Base-by-base conservation (phyloP, 2,797 vertebrate species). In the Austrolebias charrua region DNA sequence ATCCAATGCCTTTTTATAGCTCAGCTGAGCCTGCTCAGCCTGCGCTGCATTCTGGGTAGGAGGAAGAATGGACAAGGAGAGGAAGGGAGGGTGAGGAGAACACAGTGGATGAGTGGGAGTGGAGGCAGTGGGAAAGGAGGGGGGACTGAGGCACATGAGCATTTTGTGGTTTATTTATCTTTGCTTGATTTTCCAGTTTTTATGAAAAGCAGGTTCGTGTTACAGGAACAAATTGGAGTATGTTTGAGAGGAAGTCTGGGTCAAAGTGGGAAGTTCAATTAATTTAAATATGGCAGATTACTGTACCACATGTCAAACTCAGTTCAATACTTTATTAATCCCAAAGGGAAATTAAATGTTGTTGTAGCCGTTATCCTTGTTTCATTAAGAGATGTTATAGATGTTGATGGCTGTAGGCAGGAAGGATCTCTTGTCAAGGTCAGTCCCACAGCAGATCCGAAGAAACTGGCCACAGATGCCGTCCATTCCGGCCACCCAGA, bases 1-100 rank as follows among this genome's bases (percentile, higher is more conserved):
- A 52, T 69, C 42, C 63, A 5, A 19, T 54, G 66, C 75, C 91
- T 91, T 93, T 93, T 90, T 93, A 94, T 92, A 92, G 90, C 85
- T 76, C 77, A 55, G 86, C 89, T 91, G 79, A 84, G 85, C 79
- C 87, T 88, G 81, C 79, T 83, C 79, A 80, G 76, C 19, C 69
- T 35, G 87, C 79, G 15, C 1, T 87, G 93, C 88, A 93, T 90
- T 85, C 78, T 86, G 87, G 92, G 91, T 83, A 88, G 75, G 66
- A 80, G 69, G 69, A 67, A 81, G 63, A 38, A 77, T 67, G 63
- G 63, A 51, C 53, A 55, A 40, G 44, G 10, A n/a, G 29, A 51
- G 20, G 35, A 60, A 66, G 66, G 55, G 74, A 55, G 67, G 28
- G 57, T 48, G 75, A 16, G 56, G 43, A 31, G 62, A 61, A 69